These are phyloP conservation scores for Neuroterus valhalla DNA, from an alignment of 1,140 invertebrate genomes.

Conservation along the genomic window DNA sequence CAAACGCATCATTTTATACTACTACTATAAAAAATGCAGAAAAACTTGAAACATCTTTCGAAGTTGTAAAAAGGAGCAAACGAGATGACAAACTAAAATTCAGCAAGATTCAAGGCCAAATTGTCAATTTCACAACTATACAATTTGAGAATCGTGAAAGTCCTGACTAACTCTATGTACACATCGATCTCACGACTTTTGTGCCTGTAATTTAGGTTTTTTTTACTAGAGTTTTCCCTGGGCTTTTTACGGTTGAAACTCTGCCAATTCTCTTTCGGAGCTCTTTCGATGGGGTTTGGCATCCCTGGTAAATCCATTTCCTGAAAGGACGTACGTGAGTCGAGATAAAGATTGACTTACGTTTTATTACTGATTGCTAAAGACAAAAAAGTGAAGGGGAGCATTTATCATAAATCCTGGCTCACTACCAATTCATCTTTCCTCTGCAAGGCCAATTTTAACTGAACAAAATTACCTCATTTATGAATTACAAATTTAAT, in stretches of 20 bases:
- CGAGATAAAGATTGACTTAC: slow-evolving; percentile 24
- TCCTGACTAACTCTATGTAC: slow-evolving; percentile 1
- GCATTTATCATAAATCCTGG: neutral
- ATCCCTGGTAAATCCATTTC: slow-evolving; percentile 20
- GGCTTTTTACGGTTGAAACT: slow-evolving; percentile 25
- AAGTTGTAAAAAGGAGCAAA: no score
- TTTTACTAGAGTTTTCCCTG: neutral
- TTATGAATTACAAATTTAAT: neutral
- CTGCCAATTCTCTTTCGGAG: slow-evolving; percentile 24
- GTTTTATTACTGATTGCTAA: slow-evolving; percentile 25
- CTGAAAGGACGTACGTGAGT: slow-evolving; percentile 25
- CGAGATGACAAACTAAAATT: no score
- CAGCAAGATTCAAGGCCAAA: no score
- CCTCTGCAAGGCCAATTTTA: neutral
- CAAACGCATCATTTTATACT: no score
- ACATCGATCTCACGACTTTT: slow-evolving; percentile 12
- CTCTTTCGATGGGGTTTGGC: slow-evolving; percentile 10
- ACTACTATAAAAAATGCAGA: no score
- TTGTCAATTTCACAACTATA: no score
- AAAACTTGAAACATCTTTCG: no score
- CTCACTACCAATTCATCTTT: neutral
- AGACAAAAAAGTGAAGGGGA: neutral
- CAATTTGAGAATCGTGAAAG: neutral
- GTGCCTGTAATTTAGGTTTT: neutral
- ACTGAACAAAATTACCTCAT: neutral